A percentile compares a stretch with the other conserved stretches of the same genome.
These are phyloP conservation scores for Rhabdornis inornatus DNA, from an alignment of 2,113 vertebrate species.

Conservation along the genomic window DNA sequence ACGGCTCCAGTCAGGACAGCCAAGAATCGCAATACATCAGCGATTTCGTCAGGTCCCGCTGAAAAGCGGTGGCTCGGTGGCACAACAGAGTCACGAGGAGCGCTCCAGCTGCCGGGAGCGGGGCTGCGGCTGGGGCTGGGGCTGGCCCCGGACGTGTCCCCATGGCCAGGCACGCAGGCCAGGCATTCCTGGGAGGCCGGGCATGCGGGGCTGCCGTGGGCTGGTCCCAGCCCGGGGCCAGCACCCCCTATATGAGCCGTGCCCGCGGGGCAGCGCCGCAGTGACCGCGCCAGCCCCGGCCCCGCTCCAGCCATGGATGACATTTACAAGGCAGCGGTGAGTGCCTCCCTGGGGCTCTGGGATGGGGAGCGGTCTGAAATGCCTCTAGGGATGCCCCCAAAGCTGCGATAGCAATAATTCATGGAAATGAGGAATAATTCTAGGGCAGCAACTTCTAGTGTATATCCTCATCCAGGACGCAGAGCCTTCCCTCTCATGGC, in stretches of 20 bases:
- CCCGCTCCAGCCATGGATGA: conserved; percentile 76
- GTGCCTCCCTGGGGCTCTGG: neutral
- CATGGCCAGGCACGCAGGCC: neutral
- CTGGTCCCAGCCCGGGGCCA: neutral
- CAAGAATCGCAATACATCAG: neutral
- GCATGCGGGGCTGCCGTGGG: neutral
- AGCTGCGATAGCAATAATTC: neutral
- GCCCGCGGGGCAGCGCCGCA: neutral
- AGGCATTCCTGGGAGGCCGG: neutral
- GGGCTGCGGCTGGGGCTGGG: neutral
- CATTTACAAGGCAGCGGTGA: conserved; percentile 86
- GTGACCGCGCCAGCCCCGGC: neutral
- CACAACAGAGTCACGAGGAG: neutral
- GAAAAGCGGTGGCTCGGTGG: neutral
- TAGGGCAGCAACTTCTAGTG: neutral
- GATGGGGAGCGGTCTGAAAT: neutral
- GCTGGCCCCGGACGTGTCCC: neutral
- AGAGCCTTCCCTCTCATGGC: neutral
- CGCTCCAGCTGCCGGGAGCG: neutral
- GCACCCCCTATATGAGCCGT: conserved; percentile 49
- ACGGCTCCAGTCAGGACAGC: neutral
- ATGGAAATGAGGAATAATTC: neutral
- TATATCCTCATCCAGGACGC: neutral
- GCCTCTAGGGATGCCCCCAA: rapidly evolving
- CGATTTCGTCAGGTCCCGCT: neutral